phyloP scores from a whole-genome alignment of 2,113 vertebrate species.

The human (Homo sapiens) region GRCh38 chr9:4385001-4385500 shows the following conservation, averaged over 20 bases:
- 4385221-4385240: background rate
- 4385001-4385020: background rate
- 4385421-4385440: too few relatives aligned
- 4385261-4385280: background rate
- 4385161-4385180: background rate
- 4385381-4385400: too few relatives aligned
- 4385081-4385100: slow-evolving; percentile 27
- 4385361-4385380: background rate
- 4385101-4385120: background rate
- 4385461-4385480: too few relatives aligned
- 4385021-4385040: background rate
- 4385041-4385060: background rate
- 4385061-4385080: background rate
- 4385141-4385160: background rate
- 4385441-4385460: too few relatives aligned
- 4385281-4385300: background rate
- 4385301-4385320: background rate
- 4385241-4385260: slow-evolving; percentile 9
- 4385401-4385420: too few relatives aligned
- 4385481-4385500: too few relatives aligned
- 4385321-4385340: background rate
- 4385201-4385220: background rate
- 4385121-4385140: background rate
- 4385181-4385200: background rate
- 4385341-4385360: background rate